Evolutionary conservation across 1,140 invertebrate species (phyloP), one percentile per base, ranked within the genome.

Genomic region (Octopus sinensis): DNA sequence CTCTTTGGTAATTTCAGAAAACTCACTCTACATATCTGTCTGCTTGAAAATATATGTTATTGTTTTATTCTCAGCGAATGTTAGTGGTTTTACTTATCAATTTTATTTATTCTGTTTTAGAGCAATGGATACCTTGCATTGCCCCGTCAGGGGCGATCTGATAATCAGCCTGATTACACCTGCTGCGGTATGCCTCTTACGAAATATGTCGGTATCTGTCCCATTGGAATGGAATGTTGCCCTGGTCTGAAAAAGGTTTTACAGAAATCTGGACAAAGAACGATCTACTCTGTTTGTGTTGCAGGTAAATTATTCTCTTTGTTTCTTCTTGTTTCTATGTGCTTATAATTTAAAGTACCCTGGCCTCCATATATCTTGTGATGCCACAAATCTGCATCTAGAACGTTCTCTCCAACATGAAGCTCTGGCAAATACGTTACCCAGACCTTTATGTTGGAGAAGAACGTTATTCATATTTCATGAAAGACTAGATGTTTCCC

Each of bases 241-340:
- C 68, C 68, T 5, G 68, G 68, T 73, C 68, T 73, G 68, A 73
- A 73, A 23, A 73, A 73, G 6, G 68, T 73, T 23, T 73, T 73
- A 73, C 68, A 73, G 30, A 73, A 73, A 73, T 73, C 68, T 73
- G 68, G 68, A 9, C 68, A 73, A 17, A 73, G 68, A 17, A 73
- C 68, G 13, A 23, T 73, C 6, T 73, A 73, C 30, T 73, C 68
- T 73, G 13, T 73, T 13, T 73, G 68, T 23, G 68, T 73, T 23
- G 68, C 68, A 23, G 68, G 68, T 73, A 23, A 73, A 23, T 73
- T 73, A 23, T 12, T 12, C 17, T 62, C 4, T 62, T 17, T 62
- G 30, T 43, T 43, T 43, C 30, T 43, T 43, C 30, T 43, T 43
- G 30, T 3, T 43, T 43, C 30, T 43, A 43, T 3, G 30, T 43